A percentile compares a stretch with the other conserved stretches of the same genome.
Evolutionary conservation across 1,140 invertebrate species (phyloP).

Genomic region (Apis laboriosa): DNA sequence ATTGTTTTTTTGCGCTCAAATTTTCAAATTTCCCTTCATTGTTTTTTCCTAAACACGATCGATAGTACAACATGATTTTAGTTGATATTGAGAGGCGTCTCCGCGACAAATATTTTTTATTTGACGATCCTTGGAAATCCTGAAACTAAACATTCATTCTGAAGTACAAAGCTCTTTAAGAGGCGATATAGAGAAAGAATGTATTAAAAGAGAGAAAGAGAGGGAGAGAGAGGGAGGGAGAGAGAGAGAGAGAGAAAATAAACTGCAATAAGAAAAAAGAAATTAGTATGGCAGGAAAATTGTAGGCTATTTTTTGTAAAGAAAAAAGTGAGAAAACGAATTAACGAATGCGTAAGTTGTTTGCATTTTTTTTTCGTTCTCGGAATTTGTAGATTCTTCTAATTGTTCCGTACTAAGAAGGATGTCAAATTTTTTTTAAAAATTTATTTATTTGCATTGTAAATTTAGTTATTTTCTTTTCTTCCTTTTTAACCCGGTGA

Average conservation of each 20-base stretch:
- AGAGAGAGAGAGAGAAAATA: background rate
- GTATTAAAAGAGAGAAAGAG: constrained; percentile 20
- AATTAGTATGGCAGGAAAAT: constrained; percentile 35
- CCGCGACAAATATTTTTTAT: constrained; percentile 22
- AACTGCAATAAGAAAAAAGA: constrained; percentile 27
- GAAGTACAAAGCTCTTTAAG: constrained; percentile 64
- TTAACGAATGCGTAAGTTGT: background rate
- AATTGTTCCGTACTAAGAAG: background rate
- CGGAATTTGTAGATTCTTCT: background rate
- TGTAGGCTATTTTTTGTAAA: constrained; percentile 51
- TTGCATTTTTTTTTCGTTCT: background rate
- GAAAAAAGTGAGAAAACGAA: background rate
- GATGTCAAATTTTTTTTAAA: background rate
- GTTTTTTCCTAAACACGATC: background rate
- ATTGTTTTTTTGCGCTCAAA: constrained; percentile 3
- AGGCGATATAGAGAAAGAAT: constrained; percentile 28
- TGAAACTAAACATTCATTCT: constrained; percentile 59
- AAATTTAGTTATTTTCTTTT: constrained; percentile 1
- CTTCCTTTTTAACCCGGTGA: background rate
- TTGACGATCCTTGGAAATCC: constrained; percentile 24
- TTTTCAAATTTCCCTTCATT: background rate
- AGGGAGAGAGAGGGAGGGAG: background rate
- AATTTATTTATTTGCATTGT: constrained; percentile 42
- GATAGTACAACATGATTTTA: background rate
- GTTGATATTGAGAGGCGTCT: constrained; percentile 7